Percentiles rank a stretch among this genome's conserved stretches.
phyloP scores from a whole-genome alignment of 2,888 invertebrate species.

The Scelioninae gen. 2 region DNA sequence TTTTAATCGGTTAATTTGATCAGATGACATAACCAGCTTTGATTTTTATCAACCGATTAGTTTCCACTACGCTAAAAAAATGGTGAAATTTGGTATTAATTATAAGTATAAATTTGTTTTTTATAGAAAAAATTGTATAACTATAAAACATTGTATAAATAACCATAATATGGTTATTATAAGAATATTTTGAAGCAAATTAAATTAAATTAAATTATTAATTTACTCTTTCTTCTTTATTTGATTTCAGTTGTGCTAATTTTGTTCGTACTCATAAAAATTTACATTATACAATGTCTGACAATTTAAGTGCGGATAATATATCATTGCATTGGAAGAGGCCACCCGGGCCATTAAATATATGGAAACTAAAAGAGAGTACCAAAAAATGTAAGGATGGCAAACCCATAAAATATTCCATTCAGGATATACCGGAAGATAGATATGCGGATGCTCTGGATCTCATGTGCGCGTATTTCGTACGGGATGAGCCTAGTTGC shows the following conservation, averaged over 20 bases:
- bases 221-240: too few relatives aligned
- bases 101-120: too few relatives aligned
- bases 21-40: too few relatives aligned
- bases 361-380: conserved; percentile 67
- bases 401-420: conserved; percentile 64
- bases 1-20: too few relatives aligned
- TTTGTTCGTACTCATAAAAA: background rate
- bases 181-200: too few relatives aligned
- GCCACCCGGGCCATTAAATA: conserved; percentile 65
- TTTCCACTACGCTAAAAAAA: too few relatives aligned
- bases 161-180: too few relatives aligned
- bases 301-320: background rate
- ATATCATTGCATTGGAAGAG: conserved; percentile 56
- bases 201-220: too few relatives aligned
- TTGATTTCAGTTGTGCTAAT: conserved; percentile 6
- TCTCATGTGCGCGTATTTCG: conserved; percentile 64
- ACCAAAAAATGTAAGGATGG: conserved; percentile 59
- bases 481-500: conserved; percentile 66
- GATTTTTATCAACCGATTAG: too few relatives aligned
- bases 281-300: conserved; percentile 18
- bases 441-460: conserved; percentile 67
- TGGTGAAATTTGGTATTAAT: too few relatives aligned
- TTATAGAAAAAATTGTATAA: too few relatives aligned
- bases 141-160: too few relatives aligned
- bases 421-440: conserved; percentile 70